Evolutionary conservation across 2,797 vertebrate genomes (phyloP), one percentile per base, ranked within the genome.

Genomic region (Labeo calbasu): DNA sequence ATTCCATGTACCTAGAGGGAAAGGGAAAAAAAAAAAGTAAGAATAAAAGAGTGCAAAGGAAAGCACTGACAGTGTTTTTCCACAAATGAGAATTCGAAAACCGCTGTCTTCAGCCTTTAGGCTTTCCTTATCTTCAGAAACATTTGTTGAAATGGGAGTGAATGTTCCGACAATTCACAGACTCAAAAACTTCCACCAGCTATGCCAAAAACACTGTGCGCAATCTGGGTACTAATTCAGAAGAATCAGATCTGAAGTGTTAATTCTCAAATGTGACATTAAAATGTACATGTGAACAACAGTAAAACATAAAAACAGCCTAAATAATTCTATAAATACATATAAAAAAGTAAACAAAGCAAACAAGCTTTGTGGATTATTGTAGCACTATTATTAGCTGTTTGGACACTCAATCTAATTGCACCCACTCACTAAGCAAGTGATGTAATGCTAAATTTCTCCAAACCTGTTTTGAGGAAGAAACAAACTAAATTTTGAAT

Each of bases 1-100:
- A 72, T 99, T 99, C 98, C 98, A 99, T 0, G 97, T 98, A 92
- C 98, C 98, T 99, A 87, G 61, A 36, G 4, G 4, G 1, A 32
- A 32, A 32, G 3, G 78, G 0, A 77, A 0, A 25, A 82, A 12
- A 3, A 82, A 69, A 55, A 32, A 66, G 4, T 21, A 84, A 11
- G 7, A n/a, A 59, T 13, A 14, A 70, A 63, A 48, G 61, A 36
- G 71, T 21, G 77, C 8, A 55, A 79, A 32, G 32, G 3, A 65
- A 63, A 48, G 5, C 14, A 32, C 8, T 15, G 14, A 65, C 7
- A 32, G 25, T 15, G 6, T 65, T 65, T 63, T 65, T 32, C 5
- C 61, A 63, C 23, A 63, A 28, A 15, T 63, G 5, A 28, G 6
- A 65, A 15, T 65, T 28, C 28, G 25, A 65, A 65, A 65, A 65